These are phyloP conservation scores for Pimephales promelas DNA, from an alignment of 2,113 vertebrate species.

Conservation along the genomic window DNA sequence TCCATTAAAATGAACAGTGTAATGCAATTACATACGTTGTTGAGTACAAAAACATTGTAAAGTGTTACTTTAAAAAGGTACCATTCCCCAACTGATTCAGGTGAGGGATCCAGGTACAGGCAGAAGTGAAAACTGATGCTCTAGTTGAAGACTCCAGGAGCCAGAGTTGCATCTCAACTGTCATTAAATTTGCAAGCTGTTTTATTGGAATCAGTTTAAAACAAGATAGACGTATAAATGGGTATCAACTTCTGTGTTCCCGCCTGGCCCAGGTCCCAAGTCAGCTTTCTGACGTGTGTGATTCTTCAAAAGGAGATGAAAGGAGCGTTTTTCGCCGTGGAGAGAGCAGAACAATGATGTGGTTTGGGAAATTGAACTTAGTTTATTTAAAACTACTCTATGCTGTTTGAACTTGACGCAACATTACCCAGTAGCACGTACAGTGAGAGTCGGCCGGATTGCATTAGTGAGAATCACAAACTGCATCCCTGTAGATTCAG, in stretches of 20 bases:
- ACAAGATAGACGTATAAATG: slow-evolving; percentile 51
- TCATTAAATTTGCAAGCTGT: slow-evolving; percentile 56
- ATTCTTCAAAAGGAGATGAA: slow-evolving; percentile 57
- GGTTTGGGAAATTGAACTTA: slow-evolving; percentile 52
- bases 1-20: too few species aligned
- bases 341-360: slow-evolving; percentile 39
- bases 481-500: slow-evolving; percentile 47
- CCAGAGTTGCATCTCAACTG: slow-evolving; percentile 47
- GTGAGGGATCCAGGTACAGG: not conserved
- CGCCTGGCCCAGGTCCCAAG: slow-evolving; percentile 33
- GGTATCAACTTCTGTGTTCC: slow-evolving; percentile 22
- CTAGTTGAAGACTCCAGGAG: slow-evolving; percentile 50
- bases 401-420: slow-evolving; percentile 62
- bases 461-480: slow-evolving; percentile 52
- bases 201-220: slow-evolving; percentile 50
- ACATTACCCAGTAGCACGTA: slow-evolving; percentile 4
- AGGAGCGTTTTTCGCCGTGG: slow-evolving; percentile 18
- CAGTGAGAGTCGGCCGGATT: not conserved
- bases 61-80: not conserved
- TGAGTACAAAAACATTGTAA: not conserved
- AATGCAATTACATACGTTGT: too few species aligned
- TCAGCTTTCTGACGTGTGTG: slow-evolving; percentile 1
- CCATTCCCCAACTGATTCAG: not conserved
- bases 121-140: not conserved
- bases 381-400: slow-evolving; percentile 57